phyloP scores from a whole-genome alignment of 2,888 invertebrate genomes.

The Drosophila emarginata region DNA sequence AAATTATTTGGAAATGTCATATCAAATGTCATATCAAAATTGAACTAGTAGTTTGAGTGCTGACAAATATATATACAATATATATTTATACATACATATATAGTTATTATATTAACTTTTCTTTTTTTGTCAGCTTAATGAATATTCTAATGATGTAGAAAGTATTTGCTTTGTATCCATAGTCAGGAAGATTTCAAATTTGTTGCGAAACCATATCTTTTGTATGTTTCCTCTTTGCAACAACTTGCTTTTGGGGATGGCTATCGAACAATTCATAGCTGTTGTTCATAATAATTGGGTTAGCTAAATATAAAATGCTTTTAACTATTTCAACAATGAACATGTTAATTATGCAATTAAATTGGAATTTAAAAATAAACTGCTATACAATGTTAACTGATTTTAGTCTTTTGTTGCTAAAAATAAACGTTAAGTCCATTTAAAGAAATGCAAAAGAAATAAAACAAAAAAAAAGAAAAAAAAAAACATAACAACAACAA shows the following conservation, averaged over 20 bases:
- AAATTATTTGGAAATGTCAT: too few relatives aligned
- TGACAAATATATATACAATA: too few relatives aligned
- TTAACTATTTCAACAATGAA: conserved; percentile 5
- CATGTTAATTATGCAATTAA: conserved; percentile 4
- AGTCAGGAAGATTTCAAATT: not conserved
- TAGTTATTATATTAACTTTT: too few relatives aligned
- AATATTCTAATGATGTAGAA: not conserved
- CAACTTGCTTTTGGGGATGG: not conserved
- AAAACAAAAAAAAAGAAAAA: not conserved
- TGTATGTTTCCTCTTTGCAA: not conserved
- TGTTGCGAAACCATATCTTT: not conserved
- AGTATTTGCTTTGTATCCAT: not conserved
- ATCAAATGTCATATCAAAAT: too few relatives aligned
- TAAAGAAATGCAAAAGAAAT: conserved; percentile 2
- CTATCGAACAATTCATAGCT: not conserved
- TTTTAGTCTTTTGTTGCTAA: not conserved
- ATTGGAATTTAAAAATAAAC: conserved; percentile 2
- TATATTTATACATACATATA: too few relatives aligned
- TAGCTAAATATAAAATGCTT: not conserved
- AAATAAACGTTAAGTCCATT: not conserved
- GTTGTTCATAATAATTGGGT: not conserved
- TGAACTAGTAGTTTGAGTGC: too few relatives aligned
- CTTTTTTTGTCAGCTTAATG: too few relatives aligned
- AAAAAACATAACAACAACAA: too few relatives aligned
- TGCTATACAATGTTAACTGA: conserved; percentile 2